Percentiles rank a stretch among this genome's conserved stretches.
These are phyloP conservation scores for Enteromius trimaculatus DNA, from an alignment of 2,797 vertebrate species.

Conservation along the genomic window DNA sequence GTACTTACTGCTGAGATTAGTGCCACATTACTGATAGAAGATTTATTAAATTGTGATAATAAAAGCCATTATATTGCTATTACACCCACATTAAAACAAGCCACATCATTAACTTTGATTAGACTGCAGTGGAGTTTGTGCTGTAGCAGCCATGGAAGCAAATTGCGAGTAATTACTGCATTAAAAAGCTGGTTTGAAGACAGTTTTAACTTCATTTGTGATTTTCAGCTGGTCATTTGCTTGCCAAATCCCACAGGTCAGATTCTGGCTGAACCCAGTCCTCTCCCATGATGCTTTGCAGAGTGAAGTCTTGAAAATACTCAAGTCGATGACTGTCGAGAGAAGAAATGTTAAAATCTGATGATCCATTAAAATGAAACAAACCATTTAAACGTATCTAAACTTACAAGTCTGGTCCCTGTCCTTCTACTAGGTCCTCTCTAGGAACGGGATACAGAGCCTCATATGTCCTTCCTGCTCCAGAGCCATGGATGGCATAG, in stretches of 20 bases:
- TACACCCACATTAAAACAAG: conserved; percentile 46
- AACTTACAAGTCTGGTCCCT: conserved; percentile 77
- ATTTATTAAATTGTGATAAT: conserved; percentile 55
- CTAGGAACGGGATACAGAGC: conserved; percentile 74
- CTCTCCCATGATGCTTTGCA: conserved; percentile 81
- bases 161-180: conserved; percentile 32
- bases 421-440: conserved; percentile 67
- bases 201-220: conserved; percentile 3
- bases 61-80: conserved; percentile 37
- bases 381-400: not conserved
- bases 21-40: conserved; percentile 44
- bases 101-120: conserved; percentile 48
- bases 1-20: conserved; percentile 38
- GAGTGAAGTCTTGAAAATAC: conserved; percentile 78
- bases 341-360: not conserved
- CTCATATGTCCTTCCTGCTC: conserved; percentile 72
- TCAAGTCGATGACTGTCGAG: conserved; percentile 71
- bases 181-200: conserved; percentile 22
- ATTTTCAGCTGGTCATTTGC: conserved; percentile 28
- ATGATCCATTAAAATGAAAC: not conserved
- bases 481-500: conserved; percentile 76
- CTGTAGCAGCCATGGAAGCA: conserved; percentile 22
- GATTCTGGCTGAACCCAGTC: conserved; percentile 77
- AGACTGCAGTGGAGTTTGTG: conserved; percentile 31
- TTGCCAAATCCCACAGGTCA: conserved; percentile 68